Conservation (phyloP, 1,140 invertebrate genomes). For the Scaptomyza pallida region DNA sequence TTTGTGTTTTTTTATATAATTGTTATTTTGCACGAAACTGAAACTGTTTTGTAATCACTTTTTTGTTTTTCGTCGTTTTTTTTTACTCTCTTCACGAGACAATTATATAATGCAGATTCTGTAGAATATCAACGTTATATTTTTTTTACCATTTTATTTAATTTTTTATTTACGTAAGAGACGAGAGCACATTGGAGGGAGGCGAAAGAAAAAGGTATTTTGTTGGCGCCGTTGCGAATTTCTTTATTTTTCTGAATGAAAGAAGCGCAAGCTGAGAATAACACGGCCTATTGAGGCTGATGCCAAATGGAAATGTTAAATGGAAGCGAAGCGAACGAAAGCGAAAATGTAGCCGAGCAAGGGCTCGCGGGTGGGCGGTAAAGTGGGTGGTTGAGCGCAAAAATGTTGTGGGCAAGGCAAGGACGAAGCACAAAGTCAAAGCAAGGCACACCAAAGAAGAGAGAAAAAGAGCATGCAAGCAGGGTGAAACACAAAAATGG, state of each 20-base stretch:
- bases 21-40: not conserved
- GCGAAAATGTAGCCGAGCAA: constrained; percentile 63
- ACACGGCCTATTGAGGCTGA: constrained; percentile 59
- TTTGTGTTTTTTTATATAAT: constrained; percentile 6
- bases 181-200: constrained; percentile 38
- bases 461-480: constrained; percentile 11
- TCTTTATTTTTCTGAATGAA: constrained; percentile 30
- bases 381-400: constrained; percentile 50
- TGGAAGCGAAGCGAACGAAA: constrained; percentile 62
- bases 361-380: constrained; percentile 37
- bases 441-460: constrained; percentile 31
- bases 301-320: constrained; percentile 59
- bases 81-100: constrained; percentile 45
- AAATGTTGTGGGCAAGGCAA: constrained; percentile 63
- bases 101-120: constrained; percentile 58
- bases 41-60: constrained; percentile 69
- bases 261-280: constrained; percentile 26
- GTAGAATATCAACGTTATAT: too few relatives aligned
- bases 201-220: constrained; percentile 30
- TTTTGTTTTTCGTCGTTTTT: constrained; percentile 47
- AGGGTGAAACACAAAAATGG: constrained; percentile 17
- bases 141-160: not conserved
- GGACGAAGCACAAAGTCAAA: constrained; percentile 74
- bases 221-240: constrained; percentile 32
- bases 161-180: constrained; percentile 63